Percentiles rank a stretch among this genome's conserved stretches.
These are phyloP conservation scores for Gryllus longicercus DNA, from an alignment of 2,888 invertebrate genomes.

Conservation along the genomic window DNA sequence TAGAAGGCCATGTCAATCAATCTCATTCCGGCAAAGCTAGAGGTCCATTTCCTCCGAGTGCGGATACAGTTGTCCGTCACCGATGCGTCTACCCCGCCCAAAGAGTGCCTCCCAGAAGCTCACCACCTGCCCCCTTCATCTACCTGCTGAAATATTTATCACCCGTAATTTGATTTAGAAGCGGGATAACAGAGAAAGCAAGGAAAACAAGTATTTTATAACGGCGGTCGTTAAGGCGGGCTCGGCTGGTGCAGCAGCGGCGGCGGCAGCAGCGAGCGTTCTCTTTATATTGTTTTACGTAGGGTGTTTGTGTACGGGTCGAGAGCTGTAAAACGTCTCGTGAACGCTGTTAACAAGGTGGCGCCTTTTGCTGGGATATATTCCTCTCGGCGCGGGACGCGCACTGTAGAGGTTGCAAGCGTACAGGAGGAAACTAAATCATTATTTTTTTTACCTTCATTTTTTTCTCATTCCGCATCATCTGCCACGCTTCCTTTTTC, in stretches of 20 bases:
- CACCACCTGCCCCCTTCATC: background rate
- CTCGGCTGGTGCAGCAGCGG: background rate
- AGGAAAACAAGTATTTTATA: slow-evolving; percentile 17
- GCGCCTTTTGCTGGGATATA: background rate
- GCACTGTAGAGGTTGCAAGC: too few species aligned
- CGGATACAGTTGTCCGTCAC: too few species aligned
- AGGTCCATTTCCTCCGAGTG: too few species aligned
- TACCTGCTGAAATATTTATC: slow-evolving; percentile 17
- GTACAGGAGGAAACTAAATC: too few species aligned
- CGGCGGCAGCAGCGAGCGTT: background rate
- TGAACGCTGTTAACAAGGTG: slow-evolving; percentile 1
- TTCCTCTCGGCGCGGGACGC: background rate
- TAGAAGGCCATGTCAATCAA: too few species aligned
- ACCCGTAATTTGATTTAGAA: slow-evolving; percentile 1
- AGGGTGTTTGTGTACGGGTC: background rate
- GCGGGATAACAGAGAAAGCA: background rate
- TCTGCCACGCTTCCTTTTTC: too few species aligned
- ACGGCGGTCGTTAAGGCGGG: background rate
- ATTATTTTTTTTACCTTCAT: too few species aligned
- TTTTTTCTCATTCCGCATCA: too few species aligned
- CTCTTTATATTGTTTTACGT: slow-evolving; percentile 7
- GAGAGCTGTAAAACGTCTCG: background rate
- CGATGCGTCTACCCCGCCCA: too few species aligned
- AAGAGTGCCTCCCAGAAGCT: too few species aligned
- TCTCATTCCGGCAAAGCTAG: too few species aligned